A percentile compares a stretch with the other conserved stretches of the same genome.
Evolutionary conservation across 2,797 vertebrate genomes (phyloP).

Genomic region (Ptychadena robeensis): DNA sequence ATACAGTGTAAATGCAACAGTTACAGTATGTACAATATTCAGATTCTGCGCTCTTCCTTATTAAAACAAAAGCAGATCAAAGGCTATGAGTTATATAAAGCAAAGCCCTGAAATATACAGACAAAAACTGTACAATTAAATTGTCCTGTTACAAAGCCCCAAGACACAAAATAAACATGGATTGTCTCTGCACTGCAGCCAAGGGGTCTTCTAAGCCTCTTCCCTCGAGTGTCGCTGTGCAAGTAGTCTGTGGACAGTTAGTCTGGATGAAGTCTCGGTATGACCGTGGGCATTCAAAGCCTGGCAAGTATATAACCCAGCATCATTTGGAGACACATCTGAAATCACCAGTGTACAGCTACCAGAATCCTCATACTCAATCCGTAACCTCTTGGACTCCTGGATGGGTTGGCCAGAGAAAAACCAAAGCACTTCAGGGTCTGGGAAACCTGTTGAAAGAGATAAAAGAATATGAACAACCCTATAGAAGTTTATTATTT

Average conservation of each 20-base stretch:
- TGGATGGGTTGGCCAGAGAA: slow-evolving; percentile 70
- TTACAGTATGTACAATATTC: not conserved
- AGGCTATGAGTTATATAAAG: not conserved
- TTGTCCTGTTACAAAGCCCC: not conserved
- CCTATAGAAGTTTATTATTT: too few species aligned
- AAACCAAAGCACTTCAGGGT: slow-evolving; percentile 83
- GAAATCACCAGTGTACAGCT: slow-evolving; percentile 74
- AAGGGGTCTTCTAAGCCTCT: not conserved
- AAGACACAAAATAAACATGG: not conserved
- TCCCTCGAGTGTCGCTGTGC: slow-evolving; percentile 13
- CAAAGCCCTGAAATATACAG: not conserved
- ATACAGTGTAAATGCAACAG: too few species aligned
- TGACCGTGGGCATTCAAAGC: slow-evolving; percentile 75
- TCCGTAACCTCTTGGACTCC: slow-evolving; percentile 70
- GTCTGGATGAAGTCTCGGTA: slow-evolving; percentile 67
- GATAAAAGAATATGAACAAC: not conserved
- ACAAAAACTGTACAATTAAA: not conserved
- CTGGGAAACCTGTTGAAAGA: slow-evolving; percentile 76
- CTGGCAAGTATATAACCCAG: slow-evolving; percentile 75
- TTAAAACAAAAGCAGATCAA: not conserved
- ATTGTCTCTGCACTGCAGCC: not conserved
- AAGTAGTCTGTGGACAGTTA: slow-evolving; percentile 63
- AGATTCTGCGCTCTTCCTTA: not conserved
- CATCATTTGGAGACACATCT: slow-evolving; percentile 64
- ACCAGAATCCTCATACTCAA: slow-evolving; percentile 81